Percentiles rank a stretch among this genome's conserved stretches.
Conservation (phyloP, 2,113 vertebrate species). For the Fulmarus glacialis region DNA sequence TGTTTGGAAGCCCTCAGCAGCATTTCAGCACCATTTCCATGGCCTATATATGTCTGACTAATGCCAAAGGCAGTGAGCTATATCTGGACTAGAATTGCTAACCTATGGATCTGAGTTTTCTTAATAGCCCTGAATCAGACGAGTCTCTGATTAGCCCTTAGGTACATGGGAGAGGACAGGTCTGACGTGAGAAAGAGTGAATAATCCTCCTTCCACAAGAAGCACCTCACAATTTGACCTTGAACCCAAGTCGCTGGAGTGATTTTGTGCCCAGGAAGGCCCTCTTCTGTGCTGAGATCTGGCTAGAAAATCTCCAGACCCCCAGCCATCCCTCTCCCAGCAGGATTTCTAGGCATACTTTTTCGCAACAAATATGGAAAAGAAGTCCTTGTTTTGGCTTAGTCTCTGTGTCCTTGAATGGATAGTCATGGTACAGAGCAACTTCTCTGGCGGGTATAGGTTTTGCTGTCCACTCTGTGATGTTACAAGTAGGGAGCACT, state of each 20-base stretch:
- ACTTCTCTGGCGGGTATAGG: neutral
- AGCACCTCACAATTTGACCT: neutral
- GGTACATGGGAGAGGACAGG: neutral
- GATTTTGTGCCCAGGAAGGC: neutral
- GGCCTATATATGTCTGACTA: neutral
- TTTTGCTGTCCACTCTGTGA: neutral
- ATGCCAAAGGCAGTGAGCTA: neutral
- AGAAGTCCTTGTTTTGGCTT: neutral
- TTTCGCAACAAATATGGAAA: neutral
- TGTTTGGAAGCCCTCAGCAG: neutral
- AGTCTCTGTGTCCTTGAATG: neutral
- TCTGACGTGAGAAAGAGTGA: neutral
- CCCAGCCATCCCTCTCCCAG: neutral
- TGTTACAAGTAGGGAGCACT: neutral
- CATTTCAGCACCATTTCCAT: slow-evolving; percentile 5
- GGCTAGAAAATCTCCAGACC: neutral
- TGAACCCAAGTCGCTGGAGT: neutral
- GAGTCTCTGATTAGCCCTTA: neutral
- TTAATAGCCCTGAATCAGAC: neutral
- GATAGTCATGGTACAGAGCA: neutral
- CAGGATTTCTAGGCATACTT: neutral
- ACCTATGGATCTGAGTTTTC: neutral
- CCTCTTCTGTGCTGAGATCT: neutral
- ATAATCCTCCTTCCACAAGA: neutral
- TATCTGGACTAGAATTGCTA: neutral